Evolutionary conservation across 2,888 invertebrate species (phyloP), one percentile per base, ranked within the genome.

Genomic region (Lutraria lutraria): DNA sequence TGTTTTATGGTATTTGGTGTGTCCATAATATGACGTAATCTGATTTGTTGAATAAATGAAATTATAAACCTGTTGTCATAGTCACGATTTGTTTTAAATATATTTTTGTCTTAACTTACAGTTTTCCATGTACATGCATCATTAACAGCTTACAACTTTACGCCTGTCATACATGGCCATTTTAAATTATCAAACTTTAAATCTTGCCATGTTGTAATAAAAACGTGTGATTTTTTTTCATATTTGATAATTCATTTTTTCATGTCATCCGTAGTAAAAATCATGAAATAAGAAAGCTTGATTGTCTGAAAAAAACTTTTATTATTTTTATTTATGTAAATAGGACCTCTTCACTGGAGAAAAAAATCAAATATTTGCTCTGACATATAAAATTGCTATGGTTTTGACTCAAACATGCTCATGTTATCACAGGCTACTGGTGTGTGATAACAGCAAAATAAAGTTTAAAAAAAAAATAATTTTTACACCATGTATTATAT

Each of bases 141-240:
- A 12, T 68, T 25, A 8, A 68, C 25, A 6, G 63, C 8, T 68
- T 13, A n/a, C 8, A 68, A 68, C 63, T 25, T 25, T 68, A 68
- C n/a, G 0, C 25, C 63, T 0, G 8, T 13, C 63, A 25, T 68
- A 12, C 63, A 4, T 68, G 25, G 25, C n/a, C 63, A 25, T 25
- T 25, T 43, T 43, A 43, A 43, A 68, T 13, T 25, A 25, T 68
- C 12, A 0, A 68, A n/a, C n/a, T 25, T 68, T 12, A 68, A 68
- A 25, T 68, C 63, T 68, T 68, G 63, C 63, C 63, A 68, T 68
- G 63, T 68, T 25, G 25, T 68, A 68, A 43, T 43, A 43, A 43
- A 68, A 68, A 68, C 25, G 63, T 68, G 63, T 68, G 63, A 68
- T 8, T 68, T 25, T 68, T n/a, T 68, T 68, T 25, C 25, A 25